phyloP scores from a whole-genome alignment of 2,797 vertebrate species.

The Hypotaenidia okinawae region DNA sequence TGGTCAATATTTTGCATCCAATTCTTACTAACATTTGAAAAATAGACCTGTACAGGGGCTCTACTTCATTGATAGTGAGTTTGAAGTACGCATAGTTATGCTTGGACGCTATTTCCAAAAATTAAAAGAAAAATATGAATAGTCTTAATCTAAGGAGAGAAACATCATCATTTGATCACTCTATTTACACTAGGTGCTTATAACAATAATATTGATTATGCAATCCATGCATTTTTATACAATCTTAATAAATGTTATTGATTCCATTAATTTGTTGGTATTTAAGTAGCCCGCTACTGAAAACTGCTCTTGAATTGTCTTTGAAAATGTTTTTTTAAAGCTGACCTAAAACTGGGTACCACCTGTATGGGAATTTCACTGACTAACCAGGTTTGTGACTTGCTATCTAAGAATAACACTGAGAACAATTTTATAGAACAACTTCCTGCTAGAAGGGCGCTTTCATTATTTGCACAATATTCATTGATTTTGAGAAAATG shows the following conservation, averaged over 20 bases:
- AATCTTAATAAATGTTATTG: neutral
- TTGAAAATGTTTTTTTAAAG: neutral
- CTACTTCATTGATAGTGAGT: neutral
- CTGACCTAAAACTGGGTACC: neutral
- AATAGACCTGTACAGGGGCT: neutral
- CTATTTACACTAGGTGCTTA: neutral
- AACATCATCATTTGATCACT: neutral
- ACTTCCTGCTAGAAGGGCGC: neutral
- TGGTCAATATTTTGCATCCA: neutral
- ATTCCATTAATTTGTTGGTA: neutral
- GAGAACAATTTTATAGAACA: neutral
- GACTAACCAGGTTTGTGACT: neutral
- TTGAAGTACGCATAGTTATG: neutral
- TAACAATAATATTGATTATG: neutral
- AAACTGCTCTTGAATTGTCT: neutral
- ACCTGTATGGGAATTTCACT: neutral
- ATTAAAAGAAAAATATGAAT: neutral
- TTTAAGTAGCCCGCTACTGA: neutral
- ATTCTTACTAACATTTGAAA: neutral
- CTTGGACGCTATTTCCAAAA: neutral
- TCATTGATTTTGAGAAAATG: neutral
- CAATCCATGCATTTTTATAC: neutral
- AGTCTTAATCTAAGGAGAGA: neutral
- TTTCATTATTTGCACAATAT: neutral
- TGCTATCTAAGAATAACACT: neutral